Conservation (phyloP, 2,888 invertebrate species). For the Morinoia aosen region DNA sequence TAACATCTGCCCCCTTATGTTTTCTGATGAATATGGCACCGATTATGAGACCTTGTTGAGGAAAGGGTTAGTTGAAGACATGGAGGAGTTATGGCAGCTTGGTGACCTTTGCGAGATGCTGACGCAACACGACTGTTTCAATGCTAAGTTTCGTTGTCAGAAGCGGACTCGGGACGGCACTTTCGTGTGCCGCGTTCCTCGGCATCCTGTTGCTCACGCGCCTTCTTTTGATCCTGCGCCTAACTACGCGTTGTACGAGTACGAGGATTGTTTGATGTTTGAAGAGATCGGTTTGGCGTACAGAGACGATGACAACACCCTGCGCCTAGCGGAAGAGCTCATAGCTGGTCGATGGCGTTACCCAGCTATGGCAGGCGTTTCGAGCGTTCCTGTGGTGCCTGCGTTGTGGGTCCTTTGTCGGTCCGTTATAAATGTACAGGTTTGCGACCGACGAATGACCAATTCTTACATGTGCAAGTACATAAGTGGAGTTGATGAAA, state of each 20-base stretch:
- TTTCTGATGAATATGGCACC: background rate
- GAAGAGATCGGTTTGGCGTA: no score
- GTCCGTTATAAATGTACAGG: no score
- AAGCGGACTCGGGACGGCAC: background rate
- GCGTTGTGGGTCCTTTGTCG: background rate
- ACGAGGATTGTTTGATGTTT: no score
- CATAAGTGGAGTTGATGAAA: no score
- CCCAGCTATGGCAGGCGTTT: background rate
- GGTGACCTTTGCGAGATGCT: background rate
- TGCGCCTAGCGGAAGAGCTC: no score
- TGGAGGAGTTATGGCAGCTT: background rate
- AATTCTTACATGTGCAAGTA: no score
- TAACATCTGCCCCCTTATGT: background rate
- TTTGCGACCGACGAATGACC: no score
- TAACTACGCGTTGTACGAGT: no score
- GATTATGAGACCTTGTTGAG: background rate
- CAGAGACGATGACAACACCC: no score
- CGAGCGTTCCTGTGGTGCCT: background rate
- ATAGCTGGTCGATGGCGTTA: background rate
- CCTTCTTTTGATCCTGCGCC: no score
- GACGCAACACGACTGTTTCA: background rate
- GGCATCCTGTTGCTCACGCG: background rate
- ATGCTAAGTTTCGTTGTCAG: background rate
- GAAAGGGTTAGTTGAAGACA: background rate
- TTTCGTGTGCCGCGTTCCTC: background rate